Conservation (phyloP, 2,888 invertebrate species). For the Amblyjoppa fuscipennis region DNA sequence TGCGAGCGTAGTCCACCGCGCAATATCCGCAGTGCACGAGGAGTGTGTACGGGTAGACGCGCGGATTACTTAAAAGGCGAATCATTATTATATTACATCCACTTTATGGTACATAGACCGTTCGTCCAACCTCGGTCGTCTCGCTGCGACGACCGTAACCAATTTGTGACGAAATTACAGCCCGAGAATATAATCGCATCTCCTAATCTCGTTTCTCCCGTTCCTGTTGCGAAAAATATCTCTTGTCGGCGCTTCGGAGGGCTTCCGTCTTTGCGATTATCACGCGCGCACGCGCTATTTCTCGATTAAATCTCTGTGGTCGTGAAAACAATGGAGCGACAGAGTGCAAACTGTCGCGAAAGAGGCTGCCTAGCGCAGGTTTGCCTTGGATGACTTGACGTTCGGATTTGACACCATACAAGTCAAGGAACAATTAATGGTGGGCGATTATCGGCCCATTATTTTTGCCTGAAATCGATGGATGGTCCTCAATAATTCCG, state of each 20-base stretch:
- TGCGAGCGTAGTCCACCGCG: neutral
- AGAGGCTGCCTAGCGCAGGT: neutral
- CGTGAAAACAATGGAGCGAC: conserved; percentile 44
- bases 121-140: conserved; percentile 45
- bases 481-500: neutral
- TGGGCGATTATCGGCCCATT: neutral
- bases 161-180: conserved; percentile 66
- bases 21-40: conserved; percentile 6
- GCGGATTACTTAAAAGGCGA: conserved; percentile 66
- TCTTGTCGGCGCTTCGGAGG: conserved; percentile 35
- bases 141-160: conserved; percentile 61
- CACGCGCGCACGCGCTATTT: neutral
- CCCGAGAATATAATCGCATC: conserved; percentile 48
- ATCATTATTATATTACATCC: conserved; percentile 66
- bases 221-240: conserved; percentile 42
- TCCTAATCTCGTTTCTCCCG: conserved; percentile 30
- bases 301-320: conserved; percentile 18
- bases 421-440: neutral
- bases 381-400: neutral
- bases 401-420: neutral
- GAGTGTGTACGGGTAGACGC: conserved; percentile 15
- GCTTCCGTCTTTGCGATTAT: conserved; percentile 45
- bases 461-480: neutral
- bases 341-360: conserved; percentile 15
- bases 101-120: conserved; percentile 59